phyloP scores from a whole-genome alignment of 1,140 invertebrate species.

The Notospermus geniculatus region DNA sequence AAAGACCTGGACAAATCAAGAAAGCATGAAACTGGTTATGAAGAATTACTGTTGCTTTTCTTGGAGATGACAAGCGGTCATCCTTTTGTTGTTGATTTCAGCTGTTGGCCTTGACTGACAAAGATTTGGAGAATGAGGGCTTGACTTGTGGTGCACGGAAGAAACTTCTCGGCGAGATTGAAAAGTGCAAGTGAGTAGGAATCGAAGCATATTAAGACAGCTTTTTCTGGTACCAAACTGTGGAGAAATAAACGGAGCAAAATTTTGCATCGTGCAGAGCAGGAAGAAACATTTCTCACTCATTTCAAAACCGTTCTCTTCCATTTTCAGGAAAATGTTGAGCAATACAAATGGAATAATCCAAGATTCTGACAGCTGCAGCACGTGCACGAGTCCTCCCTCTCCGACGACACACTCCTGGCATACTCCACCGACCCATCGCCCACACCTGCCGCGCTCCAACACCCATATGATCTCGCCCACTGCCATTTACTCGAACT shows the following conservation, averaged over 20 bases:
- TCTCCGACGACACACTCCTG: neutral
- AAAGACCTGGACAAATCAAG: too few species aligned
- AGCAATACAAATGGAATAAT: neutral
- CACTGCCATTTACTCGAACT: neutral
- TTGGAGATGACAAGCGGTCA: neutral
- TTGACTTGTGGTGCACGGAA: constrained; percentile 11
- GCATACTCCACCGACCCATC: constrained; percentile 2
- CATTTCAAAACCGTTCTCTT: too few species aligned
- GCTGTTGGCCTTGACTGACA: constrained; percentile 15
- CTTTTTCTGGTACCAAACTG: too few species aligned
- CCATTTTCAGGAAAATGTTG: too few species aligned
- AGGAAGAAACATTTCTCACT: too few species aligned
- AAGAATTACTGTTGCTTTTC: too few species aligned
- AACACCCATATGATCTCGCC: constrained; percentile 4
- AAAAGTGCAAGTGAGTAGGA: constrained; percentile 19
- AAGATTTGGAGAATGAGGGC: constrained; percentile 20
- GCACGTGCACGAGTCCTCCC: neutral
- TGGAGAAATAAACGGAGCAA: too few species aligned
- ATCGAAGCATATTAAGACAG: neutral
- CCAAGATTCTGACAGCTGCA: constrained; percentile 4
- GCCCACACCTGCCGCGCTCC: neutral
- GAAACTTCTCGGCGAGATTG: constrained; percentile 16
- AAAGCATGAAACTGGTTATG: too few species aligned
- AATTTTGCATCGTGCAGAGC: too few species aligned
- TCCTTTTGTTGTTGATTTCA: constrained; percentile 1